Base-by-base conservation (phyloP, 2,113 vertebrate species). In the Ciconia boyciana region DNA sequence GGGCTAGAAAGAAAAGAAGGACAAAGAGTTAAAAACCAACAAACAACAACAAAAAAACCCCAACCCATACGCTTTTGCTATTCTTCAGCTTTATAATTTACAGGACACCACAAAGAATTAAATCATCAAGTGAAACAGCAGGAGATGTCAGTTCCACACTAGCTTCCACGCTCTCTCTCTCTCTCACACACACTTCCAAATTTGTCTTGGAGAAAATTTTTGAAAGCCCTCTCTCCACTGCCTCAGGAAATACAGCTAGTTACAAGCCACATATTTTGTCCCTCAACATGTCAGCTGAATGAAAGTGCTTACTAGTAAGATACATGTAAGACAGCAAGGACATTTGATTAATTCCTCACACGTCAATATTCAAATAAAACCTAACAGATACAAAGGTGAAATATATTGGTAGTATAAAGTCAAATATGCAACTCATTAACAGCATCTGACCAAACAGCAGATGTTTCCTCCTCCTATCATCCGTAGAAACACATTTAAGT, bases 371-470 rank as follows among this genome's bases (percentile, higher is more conserved):
- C 46, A 83, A 58, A 83, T 39, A 39, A 88, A 92, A 92, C 19
- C 10, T 29, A 91, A n/a, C 31, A 91, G 71, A 93, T 29, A 81
- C 28, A 93, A 90, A 93, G 75, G 85, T 86, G 64, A 88, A 93
- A 90, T 57, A 64, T 18, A 57, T 29, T 29, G 57, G 34, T 51
- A 83, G 54, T 85, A 72, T 68, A 21, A 84, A 94, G 61, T 48
- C 69, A 85, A 91, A 80, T n/a, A 74, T 10, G 43, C 51, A 93
- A 36, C 43, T 62, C 51, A 39, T 86, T 83, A 95, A 83, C 58
- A 95, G 60, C 51, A 88, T 70, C 58, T 96, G 66, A 91, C 54
- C 79, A 72, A 93, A 87, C 21, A 92, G 78, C 61, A 96, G 89
- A 88, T 89, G 39, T 68, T 89, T 88, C 71, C 80, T 94, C 55